Evolutionary conservation across 2,888 invertebrate genomes (phyloP).

Genomic region (Perizoma affinitatum): DNA sequence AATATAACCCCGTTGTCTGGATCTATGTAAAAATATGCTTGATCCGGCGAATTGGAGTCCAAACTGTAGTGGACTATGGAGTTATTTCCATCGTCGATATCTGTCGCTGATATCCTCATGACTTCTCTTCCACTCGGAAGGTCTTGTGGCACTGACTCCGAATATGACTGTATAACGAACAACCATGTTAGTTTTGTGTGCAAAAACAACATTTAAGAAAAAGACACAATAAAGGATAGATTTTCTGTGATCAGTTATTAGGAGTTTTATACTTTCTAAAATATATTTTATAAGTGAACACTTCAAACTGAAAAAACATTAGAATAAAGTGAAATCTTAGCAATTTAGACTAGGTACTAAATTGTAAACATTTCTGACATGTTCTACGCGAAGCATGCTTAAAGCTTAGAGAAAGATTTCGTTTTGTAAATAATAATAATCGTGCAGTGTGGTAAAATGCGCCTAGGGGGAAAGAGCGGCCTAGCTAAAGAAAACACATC

Average conservation of each 20-base stretch:
- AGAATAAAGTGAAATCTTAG: slow-evolving; percentile 21
- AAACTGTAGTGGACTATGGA: slow-evolving; percentile 91
- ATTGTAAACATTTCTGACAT: slow-evolving; percentile 48
- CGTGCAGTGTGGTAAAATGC: slow-evolving; percentile 83
- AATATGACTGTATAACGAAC: slow-evolving; percentile 72
- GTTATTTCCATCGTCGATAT: slow-evolving; percentile 96
- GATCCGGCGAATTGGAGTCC: slow-evolving; percentile 74
- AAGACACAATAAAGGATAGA: background rate
- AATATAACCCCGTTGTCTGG: slow-evolving; percentile 92
- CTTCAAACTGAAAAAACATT: background rate
- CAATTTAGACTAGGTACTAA: slow-evolving; percentile 7
- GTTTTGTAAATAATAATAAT: slow-evolving; percentile 78
- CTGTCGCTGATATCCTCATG: slow-evolving; percentile 96
- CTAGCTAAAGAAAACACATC: slow-evolving; percentile 82
- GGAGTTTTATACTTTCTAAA: background rate
- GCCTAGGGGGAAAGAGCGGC: slow-evolving; percentile 80
- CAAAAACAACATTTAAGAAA: background rate
- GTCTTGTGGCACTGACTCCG: slow-evolving; percentile 93
- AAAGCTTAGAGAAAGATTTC: slow-evolving; percentile 79
- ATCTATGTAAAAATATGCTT: slow-evolving; percentile 92
- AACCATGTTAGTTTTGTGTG: slow-evolving; percentile 33
- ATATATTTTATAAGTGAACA: background rate
- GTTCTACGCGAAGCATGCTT: slow-evolving; percentile 82
- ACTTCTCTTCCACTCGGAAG: slow-evolving; percentile 88
- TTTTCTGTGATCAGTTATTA: background rate